phyloP scores from a whole-genome alignment of 1,140 invertebrate genomes.

The Lordiphosa collinella region DNA sequence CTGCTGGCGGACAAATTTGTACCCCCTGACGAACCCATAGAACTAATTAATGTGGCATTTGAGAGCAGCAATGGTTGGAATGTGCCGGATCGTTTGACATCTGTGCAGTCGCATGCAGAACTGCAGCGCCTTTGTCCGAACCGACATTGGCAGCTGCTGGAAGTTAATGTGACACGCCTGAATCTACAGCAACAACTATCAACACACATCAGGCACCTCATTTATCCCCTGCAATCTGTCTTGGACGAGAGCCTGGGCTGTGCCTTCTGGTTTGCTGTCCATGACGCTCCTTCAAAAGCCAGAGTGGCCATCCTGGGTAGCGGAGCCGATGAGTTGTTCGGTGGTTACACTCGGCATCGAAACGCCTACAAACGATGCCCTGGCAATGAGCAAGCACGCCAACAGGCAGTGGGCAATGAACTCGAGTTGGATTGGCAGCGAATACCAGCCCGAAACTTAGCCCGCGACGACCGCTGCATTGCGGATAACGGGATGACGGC shows the following conservation, averaged over 20 bases:
- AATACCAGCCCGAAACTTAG: slow-evolving; percentile 95
- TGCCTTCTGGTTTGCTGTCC: slow-evolving; percentile 97
- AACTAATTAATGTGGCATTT: slow-evolving; percentile 99
- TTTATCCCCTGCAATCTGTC: slow-evolving; percentile 91
- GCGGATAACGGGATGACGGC: slow-evolving; percentile 89
- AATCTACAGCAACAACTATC: slow-evolving; percentile 84
- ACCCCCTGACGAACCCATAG: slow-evolving; percentile 86
- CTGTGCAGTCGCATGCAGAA: slow-evolving; percentile 86
- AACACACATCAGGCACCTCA: slow-evolving; percentile 85
- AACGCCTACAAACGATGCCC: slow-evolving; percentile 82
- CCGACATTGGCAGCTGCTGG: slow-evolving; percentile 83
- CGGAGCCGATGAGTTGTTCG: slow-evolving; percentile 98
- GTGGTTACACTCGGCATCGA: slow-evolving; percentile 94
- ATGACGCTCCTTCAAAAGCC: slow-evolving; percentile 83
- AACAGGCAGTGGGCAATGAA: slow-evolving; percentile 83
- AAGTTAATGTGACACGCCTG: slow-evolving; percentile 87
- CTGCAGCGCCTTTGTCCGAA: slow-evolving; percentile 85
- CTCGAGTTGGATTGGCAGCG: slow-evolving; percentile 89
- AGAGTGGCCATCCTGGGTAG: slow-evolving; percentile 83
- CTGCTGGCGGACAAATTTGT: slow-evolving; percentile 88
- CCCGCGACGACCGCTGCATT: slow-evolving; percentile 94
- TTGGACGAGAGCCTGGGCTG: slow-evolving; percentile 97
- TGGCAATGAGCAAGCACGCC: slow-evolving; percentile 80
- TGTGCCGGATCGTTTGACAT: slow-evolving; percentile 91
- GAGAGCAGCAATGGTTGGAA: slow-evolving; percentile 78